These are phyloP conservation scores for Otus sunia DNA, from an alignment of 2,113 vertebrate species.

Conservation along the genomic window DNA sequence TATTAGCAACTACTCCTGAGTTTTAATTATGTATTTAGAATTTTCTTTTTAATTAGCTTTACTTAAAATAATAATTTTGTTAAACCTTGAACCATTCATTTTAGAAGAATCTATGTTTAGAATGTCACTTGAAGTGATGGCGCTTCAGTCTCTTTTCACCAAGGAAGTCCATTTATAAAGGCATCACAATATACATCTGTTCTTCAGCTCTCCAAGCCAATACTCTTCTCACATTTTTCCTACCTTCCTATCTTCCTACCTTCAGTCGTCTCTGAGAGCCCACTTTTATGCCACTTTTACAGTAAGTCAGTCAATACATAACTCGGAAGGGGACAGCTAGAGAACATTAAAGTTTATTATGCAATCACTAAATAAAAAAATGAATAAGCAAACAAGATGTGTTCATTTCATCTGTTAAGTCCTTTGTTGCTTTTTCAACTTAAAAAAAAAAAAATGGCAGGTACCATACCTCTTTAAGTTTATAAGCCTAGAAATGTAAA, in stretches of 20 bases:
- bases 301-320: not conserved
- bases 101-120: not conserved
- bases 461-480: not conserved
- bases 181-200: not conserved
- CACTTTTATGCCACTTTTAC: not conserved
- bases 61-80: not conserved
- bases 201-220: not conserved
- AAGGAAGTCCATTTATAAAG: not conserved
- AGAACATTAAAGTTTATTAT: not conserved
- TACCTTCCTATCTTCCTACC: not conserved
- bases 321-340: fast-evolving
- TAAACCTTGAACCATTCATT: not conserved
- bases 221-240: not conserved
- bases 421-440: not conserved
- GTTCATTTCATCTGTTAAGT: not conserved
- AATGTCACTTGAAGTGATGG: not conserved
- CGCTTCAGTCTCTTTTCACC: not conserved
- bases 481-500: not conserved
- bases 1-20: not conserved
- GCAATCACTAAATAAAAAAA: not conserved
- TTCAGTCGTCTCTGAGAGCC: not conserved
- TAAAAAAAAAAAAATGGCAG: not conserved
- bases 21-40: not conserved
- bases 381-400: not conserved
- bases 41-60: not conserved